Conservation (phyloP, 1,140 invertebrate genomes). For the Eulimnadia texana region DNA sequence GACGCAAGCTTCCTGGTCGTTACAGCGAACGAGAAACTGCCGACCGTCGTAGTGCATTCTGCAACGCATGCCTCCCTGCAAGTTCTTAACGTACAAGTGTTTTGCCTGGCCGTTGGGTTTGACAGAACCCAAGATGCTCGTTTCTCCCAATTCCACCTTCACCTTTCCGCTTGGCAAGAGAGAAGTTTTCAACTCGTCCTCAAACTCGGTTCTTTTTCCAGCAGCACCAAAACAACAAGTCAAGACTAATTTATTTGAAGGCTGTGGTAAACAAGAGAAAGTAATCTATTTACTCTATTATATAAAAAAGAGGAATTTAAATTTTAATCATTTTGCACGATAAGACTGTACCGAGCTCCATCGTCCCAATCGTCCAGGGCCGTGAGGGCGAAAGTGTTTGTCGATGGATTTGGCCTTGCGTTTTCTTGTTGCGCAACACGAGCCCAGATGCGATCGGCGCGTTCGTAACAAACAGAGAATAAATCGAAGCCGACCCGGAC, state of each 20-base stretch:
- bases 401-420: no score
- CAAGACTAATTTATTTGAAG: no score
- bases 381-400: no score
- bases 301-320: no score
- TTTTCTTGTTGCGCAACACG: no score
- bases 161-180: background rate
- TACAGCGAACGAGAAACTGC: background rate
- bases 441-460: background rate
- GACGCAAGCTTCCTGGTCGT: background rate
- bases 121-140: background rate
- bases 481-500: background rate
- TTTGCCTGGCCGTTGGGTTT: background rate
- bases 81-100: background rate
- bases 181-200: background rate
- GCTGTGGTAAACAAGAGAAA: no score
- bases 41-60: background rate
- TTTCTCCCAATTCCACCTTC: background rate
- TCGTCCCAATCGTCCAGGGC: no score
- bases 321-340: no score
- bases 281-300: no score
- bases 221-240: no score
- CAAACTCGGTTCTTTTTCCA: no score
- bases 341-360: no score
- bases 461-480: background rate
- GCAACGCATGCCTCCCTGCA: background rate